These are phyloP conservation scores for Siniperca knerii DNA, from an alignment of 2,113 vertebrate genomes.

Conservation along the genomic window DNA sequence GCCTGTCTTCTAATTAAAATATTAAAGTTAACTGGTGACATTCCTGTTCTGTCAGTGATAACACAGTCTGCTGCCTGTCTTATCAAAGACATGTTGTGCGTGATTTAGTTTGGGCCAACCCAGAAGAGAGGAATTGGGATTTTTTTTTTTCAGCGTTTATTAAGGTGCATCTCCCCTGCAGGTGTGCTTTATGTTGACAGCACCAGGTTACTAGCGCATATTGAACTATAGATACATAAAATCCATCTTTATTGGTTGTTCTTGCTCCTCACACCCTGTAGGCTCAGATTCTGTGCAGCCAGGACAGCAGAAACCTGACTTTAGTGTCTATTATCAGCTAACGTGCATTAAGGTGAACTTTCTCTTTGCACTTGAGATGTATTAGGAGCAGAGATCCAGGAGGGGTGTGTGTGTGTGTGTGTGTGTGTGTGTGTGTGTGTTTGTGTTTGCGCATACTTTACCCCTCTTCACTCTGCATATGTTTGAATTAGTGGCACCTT, in stretches of 20 bases:
- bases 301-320: not conserved
- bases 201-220: not conserved
- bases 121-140: not conserved
- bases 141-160: not conserved
- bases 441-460: not conserved
- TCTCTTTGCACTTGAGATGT: conserved; percentile 9
- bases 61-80: not conserved
- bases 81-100: not conserved
- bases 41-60: not conserved
- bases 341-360: not conserved
- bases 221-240: not conserved
- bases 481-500: not conserved
- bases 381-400: not conserved
- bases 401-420: not conserved
- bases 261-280: not conserved
- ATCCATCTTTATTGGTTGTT: not conserved
- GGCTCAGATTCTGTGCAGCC: not conserved
- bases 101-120: not conserved
- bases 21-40: not conserved
- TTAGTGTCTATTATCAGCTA: not conserved
- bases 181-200: conserved; percentile 44
- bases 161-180: conserved; percentile 3
- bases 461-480: not conserved
- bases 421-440: not conserved
- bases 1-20: not conserved